Base-by-base conservation (phyloP, 2,797 vertebrate species). In the Tragelaphus eurycerus region DNA sequence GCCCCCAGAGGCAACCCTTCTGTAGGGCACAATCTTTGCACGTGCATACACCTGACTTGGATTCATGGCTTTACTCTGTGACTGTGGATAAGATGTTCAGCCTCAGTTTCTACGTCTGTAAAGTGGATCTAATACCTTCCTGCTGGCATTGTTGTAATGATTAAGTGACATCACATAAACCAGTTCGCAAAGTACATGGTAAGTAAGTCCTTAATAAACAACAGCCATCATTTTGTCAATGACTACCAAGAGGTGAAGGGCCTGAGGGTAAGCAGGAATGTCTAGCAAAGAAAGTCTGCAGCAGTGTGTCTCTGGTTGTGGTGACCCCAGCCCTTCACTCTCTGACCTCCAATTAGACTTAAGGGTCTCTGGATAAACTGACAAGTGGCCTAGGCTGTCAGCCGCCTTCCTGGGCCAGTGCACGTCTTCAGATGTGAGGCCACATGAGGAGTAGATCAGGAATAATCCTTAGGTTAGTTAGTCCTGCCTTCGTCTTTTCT, bases 401-500 rank as follows among this genome's bases (percentile, higher is more conserved):
- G 46, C 78, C 43, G 38, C 86, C 79, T 95, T 52, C 34, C 29
- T 74, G 54, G 55, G 52, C 74, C 76, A 71, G 76, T 59, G 31
- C 1, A 1, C 29, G 12, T 38, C 67, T 94, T 90, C 64, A 90
- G 92, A 64, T 78, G 4, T 52, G 83, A 96, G 29, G 79, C 34
- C 62, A 94, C 13, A 13, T 4, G 21, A 34, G 27, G 67, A 67
- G 27, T 1, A 86, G 48, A 55, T 79, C 27, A n/a, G 79, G 34
- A 96, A 82, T 67, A 64, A 82, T 21, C 52, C 50, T 84, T 84
- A 76, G 5, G 21, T 8, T 71, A 7, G 23, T 10, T 67, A 34
- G 19, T 12, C 55, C 89, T 96, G 50, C 54, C 71, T 67, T 82
- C 78, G 50, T 91, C 23, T 93, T 95, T 86, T 84, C 38, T 96